Conservation (phyloP, 2,888 invertebrate genomes). For the Hyposoter dolosus region DNA sequence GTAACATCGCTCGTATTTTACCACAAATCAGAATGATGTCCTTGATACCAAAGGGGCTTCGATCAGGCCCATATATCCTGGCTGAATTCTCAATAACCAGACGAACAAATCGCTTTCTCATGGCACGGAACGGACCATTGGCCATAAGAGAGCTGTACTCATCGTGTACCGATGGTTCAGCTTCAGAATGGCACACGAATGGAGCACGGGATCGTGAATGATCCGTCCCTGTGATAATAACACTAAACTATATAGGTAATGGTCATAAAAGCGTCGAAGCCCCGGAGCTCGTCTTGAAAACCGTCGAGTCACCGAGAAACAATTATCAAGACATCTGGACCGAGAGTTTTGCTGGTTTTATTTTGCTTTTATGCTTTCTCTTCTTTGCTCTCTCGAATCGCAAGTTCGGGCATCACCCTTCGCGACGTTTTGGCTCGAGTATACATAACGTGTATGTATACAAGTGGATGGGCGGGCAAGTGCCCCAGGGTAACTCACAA, state of each 20-base stretch:
- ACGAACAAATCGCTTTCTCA: conserved; percentile 48
- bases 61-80: background rate
- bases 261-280: conserved; percentile 58
- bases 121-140: conserved; percentile 41
- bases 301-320: conserved; percentile 71
- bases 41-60: conserved; percentile 10
- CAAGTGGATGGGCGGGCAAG: conserved; percentile 68
- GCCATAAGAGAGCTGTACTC: conserved; percentile 29
- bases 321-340: conserved; percentile 74
- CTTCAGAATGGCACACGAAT: background rate
- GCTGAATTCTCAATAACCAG: conserved; percentile 16
- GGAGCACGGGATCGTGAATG: background rate
- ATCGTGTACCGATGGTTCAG: conserved; percentile 3
- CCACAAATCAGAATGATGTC: conserved; percentile 7
- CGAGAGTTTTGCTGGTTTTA: conserved; percentile 48
- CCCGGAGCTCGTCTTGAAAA: conserved; percentile 53
- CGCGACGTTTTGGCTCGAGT: conserved; percentile 43
- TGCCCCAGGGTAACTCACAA: conserved; percentile 72
- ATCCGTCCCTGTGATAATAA: conserved; percentile 2
- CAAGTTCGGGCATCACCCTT: conserved; percentile 44
- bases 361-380: conserved; percentile 44
- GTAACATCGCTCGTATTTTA: background rate
- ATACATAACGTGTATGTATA: conserved; percentile 47
- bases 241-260: conserved; percentile 3
- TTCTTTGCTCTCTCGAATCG: conserved; percentile 24